phyloP scores from a whole-genome alignment of 2,797 vertebrate genomes.

The Pseudopleuronectes americanus region DNA sequence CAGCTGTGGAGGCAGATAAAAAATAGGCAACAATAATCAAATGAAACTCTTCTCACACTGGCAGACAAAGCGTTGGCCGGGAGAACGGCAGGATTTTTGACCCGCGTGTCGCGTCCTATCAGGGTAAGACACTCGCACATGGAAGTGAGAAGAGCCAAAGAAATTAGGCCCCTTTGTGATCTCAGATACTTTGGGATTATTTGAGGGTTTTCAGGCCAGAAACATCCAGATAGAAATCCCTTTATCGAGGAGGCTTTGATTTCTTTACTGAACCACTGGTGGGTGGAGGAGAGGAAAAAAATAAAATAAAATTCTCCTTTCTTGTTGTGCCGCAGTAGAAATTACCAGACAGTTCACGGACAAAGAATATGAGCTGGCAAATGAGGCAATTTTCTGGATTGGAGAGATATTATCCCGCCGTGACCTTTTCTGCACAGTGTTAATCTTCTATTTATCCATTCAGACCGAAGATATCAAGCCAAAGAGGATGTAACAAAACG shows the following conservation, averaged over 20 bases:
- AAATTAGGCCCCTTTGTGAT: slow-evolving; percentile 43
- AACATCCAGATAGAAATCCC: slow-evolving; percentile 36
- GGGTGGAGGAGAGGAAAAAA: slow-evolving; percentile 13
- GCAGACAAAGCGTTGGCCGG: slow-evolving; percentile 14
- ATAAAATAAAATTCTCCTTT: slow-evolving; percentile 6
- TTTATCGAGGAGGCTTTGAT: slow-evolving; percentile 43
- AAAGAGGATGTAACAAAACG: neutral
- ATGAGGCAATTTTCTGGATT: slow-evolving; percentile 17
- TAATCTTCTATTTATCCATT: slow-evolving; percentile 5
- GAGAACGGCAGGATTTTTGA: slow-evolving; percentile 35
- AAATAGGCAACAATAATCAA: slow-evolving; percentile 63
- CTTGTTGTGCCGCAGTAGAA: slow-evolving; percentile 26
- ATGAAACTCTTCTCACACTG: slow-evolving; percentile 40
- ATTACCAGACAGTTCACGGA: slow-evolving; percentile 7
- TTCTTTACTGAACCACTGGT: slow-evolving; percentile 19
- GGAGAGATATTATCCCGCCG: neutral
- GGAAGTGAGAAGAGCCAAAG: slow-evolving; percentile 48
- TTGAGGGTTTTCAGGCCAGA: slow-evolving; percentile 34
- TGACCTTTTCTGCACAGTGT: slow-evolving; percentile 19
- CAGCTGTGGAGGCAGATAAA: slow-evolving; percentile 71
- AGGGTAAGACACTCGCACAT: slow-evolving; percentile 50
- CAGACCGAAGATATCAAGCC: neutral
- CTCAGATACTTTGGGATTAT: slow-evolving; percentile 49
- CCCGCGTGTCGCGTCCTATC: slow-evolving; percentile 43
- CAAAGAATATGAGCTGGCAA: slow-evolving; percentile 11